Percentiles rank a stretch among this genome's conserved stretches.
Evolutionary conservation across 2,797 vertebrate species (phyloP).

Genomic region (Acrossocheilus wenchowensis): DNA sequence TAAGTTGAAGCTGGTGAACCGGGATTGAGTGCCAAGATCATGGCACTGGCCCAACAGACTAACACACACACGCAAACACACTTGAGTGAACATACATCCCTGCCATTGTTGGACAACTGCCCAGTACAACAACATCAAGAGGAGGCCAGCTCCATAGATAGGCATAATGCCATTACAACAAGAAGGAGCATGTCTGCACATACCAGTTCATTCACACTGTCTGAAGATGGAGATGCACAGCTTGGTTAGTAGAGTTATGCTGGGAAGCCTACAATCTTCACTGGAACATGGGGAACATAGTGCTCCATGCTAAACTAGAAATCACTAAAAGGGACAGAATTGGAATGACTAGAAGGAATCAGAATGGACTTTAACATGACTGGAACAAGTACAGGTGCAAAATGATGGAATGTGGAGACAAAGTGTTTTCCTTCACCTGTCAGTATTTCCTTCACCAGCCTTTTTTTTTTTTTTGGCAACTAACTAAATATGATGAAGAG

Average conservation of each 20-base stretch:
- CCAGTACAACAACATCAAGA: conserved; percentile 42
- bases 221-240: conserved; percentile 26
- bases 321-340: not conserved
- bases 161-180: conserved; percentile 18
- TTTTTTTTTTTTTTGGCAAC: not conserved
- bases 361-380: not conserved
- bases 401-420: not conserved
- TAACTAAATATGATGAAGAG: not conserved
- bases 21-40: conserved; percentile 31
- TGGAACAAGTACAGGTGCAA: not conserved
- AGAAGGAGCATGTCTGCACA: conserved; percentile 25
- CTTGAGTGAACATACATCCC: conserved; percentile 44
- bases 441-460: not conserved
- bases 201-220: conserved; percentile 6
- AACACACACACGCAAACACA: conserved; percentile 40
- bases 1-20: conserved; percentile 40
- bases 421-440: too few species aligned
- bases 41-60: conserved; percentile 32
- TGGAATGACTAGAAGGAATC: not conserved
- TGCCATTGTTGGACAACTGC: conserved; percentile 46
- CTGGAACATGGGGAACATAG: not conserved
- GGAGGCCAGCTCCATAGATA: conserved; percentile 11
- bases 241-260: not conserved
- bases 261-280: not conserved
- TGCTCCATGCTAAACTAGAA: not conserved